Evolutionary conservation across 2,113 vertebrate genomes (phyloP).

Genomic region (Spilogale gracilis): DNA sequence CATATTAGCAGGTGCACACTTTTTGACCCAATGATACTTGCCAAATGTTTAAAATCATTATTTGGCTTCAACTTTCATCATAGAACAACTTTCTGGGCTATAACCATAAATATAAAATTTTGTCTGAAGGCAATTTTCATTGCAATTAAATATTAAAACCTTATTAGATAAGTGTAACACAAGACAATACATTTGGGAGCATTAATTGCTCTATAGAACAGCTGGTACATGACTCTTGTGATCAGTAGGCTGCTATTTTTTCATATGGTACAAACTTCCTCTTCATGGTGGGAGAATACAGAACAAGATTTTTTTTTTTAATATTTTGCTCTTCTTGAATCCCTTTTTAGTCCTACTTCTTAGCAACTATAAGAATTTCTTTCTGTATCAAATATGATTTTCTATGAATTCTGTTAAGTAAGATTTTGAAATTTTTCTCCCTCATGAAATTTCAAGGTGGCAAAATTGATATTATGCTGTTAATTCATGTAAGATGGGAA

Average conservation of each 20-base stretch:
- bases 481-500: not conserved
- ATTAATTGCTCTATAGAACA: not conserved
- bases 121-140: not conserved
- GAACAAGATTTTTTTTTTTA: not conserved
- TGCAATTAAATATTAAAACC: not conserved
- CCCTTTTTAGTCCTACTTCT: not conserved
- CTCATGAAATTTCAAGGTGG: not conserved
- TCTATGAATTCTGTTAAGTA: not conserved
- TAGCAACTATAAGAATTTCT: not conserved
- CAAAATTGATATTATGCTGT: not conserved
- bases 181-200: not conserved
- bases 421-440: not conserved
- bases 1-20: not conserved
- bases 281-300: not conserved
- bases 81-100: not conserved
- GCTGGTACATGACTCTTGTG: not conserved
- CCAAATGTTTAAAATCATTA: not conserved
- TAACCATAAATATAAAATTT: not conserved
- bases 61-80: not conserved
- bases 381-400: not conserved
- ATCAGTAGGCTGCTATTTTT: not conserved
- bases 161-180: not conserved
- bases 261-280: not conserved
- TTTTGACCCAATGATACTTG: not conserved
- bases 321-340: not conserved